A percentile compares a stretch with the other conserved stretches of the same genome.
These are phyloP conservation scores for Coptodon rendalli DNA, from an alignment of 2,113 vertebrate species.

Conservation along the genomic window DNA sequence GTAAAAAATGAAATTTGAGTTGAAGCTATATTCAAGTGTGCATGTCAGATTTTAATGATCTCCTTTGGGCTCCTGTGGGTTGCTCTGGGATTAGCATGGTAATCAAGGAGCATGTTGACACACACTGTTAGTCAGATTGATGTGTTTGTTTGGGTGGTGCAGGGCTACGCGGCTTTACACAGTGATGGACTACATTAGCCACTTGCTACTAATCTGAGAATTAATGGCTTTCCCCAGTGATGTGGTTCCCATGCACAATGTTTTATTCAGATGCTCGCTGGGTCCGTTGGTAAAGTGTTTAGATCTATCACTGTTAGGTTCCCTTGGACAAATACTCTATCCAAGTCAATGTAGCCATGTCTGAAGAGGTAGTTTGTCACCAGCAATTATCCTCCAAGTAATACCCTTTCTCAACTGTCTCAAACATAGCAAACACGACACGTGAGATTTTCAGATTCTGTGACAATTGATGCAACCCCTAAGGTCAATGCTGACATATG, in stretches of 20 bases:
- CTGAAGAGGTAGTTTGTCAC: constrained; percentile 56
- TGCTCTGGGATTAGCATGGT: constrained; percentile 43
- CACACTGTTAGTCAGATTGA: constrained; percentile 51
- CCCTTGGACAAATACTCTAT: constrained; percentile 23
- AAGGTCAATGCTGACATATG: constrained; percentile 28
- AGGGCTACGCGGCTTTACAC: constrained; percentile 18
- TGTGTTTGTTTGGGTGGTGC: constrained; percentile 52
- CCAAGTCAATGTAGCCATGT: constrained; percentile 43
- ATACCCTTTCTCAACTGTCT: constrained; percentile 4
- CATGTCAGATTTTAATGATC: constrained; percentile 14
- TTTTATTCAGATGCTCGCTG: constrained; percentile 47
- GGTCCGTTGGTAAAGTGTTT: constrained; percentile 35
- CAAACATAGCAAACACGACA: constrained; percentile 27
- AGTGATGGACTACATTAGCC: constrained; percentile 42
- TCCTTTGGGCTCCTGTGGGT: constrained; percentile 24
- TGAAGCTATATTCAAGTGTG: not conserved
- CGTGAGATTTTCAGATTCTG: constrained; percentile 43
- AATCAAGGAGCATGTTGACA: constrained; percentile 50
- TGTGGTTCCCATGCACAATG: constrained; percentile 29
- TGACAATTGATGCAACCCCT: constrained; percentile 38
- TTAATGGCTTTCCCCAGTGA: constrained; percentile 35
- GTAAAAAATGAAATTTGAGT: not conserved
- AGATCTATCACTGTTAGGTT: constrained; percentile 59
- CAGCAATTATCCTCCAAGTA: constrained; percentile 48
- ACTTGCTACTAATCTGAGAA: constrained; percentile 34